These are phyloP conservation scores for Conus canariensis DNA, from an alignment of 2,888 invertebrate species.

Conservation along the genomic window DNA sequence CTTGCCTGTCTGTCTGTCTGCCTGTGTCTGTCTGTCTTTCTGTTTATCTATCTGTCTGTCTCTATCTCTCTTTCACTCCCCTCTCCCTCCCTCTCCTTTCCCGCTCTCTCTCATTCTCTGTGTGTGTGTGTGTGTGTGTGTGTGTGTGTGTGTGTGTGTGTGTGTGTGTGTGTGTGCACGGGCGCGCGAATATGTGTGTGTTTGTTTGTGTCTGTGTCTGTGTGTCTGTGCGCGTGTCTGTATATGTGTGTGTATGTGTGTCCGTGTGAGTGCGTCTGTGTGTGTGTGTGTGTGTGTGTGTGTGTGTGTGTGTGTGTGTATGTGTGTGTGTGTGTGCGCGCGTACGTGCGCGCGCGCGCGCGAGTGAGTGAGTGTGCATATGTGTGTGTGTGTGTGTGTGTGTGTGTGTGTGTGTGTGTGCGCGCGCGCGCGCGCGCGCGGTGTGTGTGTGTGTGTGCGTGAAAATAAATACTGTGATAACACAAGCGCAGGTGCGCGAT, in stretches of 20 bases:
- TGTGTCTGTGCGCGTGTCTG: neutral
- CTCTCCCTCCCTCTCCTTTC: no score
- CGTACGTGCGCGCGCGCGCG: no score
- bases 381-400: neutral
- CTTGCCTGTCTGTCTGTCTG: neutral
- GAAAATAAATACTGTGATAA: no score
- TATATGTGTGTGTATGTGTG: neutral
- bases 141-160: neutral
- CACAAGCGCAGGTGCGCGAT: no score
- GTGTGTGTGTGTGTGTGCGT: neutral
- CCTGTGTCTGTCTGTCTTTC: neutral
- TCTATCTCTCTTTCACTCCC: no score
- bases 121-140: neutral
- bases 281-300: neutral
- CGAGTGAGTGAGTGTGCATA: neutral
- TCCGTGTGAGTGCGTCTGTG: neutral
- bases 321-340: neutral
- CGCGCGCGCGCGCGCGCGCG: neutral
- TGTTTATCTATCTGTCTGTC: no score
- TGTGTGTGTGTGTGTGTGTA: conserved; percentile 5
- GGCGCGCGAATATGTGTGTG: neutral
- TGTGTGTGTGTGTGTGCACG: neutral
- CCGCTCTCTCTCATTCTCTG: no score
- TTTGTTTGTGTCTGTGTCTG: neutral
- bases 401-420: neutral